phyloP scores from a whole-genome alignment of 2,113 vertebrate genomes.

The Menidia beryllina region DNA sequence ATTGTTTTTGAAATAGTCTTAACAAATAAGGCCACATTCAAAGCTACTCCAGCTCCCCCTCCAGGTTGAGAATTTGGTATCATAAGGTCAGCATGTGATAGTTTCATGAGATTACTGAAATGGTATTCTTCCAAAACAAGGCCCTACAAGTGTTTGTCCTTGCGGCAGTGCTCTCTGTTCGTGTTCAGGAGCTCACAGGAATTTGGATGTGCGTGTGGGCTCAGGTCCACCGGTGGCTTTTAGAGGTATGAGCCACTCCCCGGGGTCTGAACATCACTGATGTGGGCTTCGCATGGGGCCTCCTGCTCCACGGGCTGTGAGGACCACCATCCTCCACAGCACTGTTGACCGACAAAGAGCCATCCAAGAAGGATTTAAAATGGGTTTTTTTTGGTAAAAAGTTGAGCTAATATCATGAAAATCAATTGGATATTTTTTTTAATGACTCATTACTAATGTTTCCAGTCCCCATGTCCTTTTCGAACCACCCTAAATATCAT shows the following conservation, averaged over 20 bases:
- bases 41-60: slow-evolving; percentile 54
- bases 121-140: slow-evolving; percentile 66
- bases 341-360: too few species aligned
- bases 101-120: slow-evolving; percentile 73
- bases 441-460: too few species aligned
- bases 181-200: slow-evolving; percentile 63
- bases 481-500: too few species aligned
- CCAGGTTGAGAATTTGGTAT: slow-evolving; percentile 71
- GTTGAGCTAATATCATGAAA: too few species aligned
- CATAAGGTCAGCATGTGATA: slow-evolving; percentile 80
- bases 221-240: slow-evolving; percentile 40
- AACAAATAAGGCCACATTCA: slow-evolving; percentile 68
- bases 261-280: slow-evolving; percentile 17
- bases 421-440: too few species aligned
- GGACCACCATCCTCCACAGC: neutral
- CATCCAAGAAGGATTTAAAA: too few species aligned
- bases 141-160: slow-evolving; percentile 69
- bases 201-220: slow-evolving; percentile 55
- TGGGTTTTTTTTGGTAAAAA: too few species aligned
- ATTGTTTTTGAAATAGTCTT: slow-evolving; percentile 72
- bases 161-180: slow-evolving; percentile 59
- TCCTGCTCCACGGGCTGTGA: neutral
- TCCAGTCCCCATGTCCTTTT: too few species aligned
- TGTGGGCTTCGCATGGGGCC: slow-evolving; percentile 13
- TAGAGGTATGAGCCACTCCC: slow-evolving; percentile 21